These are phyloP conservation scores for Bucorvus abyssinicus DNA, from an alignment of 2,797 vertebrate genomes.

Conservation along the genomic window DNA sequence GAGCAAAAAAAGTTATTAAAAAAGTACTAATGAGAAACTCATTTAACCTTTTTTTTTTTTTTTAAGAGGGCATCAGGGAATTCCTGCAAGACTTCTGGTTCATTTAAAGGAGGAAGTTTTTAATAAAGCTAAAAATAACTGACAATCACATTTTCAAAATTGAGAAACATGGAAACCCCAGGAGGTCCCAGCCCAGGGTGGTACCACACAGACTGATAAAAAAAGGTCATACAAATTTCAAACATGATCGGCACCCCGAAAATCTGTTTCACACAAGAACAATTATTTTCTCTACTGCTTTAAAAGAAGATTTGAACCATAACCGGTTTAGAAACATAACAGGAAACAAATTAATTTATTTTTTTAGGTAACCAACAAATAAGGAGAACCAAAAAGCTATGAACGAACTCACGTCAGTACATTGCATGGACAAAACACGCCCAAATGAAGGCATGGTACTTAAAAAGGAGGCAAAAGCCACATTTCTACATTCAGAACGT, in stretches of 20 bases:
- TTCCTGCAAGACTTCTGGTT: not conserved
- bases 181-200: not conserved
- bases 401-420: not conserved
- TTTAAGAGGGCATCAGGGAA: not conserved
- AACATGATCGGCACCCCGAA: not conserved
- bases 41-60: not conserved
- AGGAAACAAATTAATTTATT: not conserved
- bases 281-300: not conserved
- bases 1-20: constrained; percentile 41
- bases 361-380: not conserved
- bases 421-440: not conserved
- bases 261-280: not conserved
- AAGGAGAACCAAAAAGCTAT: not conserved
- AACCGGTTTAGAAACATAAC: not conserved
- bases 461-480: not conserved
- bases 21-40: constrained; percentile 16
- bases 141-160: not conserved
- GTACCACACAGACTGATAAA: not conserved
- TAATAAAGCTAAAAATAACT: constrained; percentile 26
- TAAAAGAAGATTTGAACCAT: not conserved
- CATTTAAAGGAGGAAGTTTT: not conserved
- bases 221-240: not conserved
- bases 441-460: not conserved
- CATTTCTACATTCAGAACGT: not conserved
- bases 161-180: not conserved